Conservation (phyloP, 2,797 vertebrate genomes). For the Galaxias olidus region DNA sequence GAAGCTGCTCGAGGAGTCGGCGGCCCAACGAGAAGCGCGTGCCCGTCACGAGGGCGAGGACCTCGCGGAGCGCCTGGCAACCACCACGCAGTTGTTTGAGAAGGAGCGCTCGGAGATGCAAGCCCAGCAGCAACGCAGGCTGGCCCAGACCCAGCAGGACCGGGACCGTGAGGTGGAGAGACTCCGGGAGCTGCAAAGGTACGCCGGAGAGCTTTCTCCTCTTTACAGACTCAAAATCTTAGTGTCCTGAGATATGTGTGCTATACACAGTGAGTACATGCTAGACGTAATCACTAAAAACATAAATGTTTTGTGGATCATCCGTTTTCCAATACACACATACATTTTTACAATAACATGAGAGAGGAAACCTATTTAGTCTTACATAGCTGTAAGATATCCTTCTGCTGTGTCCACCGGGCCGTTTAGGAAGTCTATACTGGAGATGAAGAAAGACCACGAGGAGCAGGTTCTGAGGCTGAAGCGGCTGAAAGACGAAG, state of each 20-base stretch:
- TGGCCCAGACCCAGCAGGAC: slow-evolving; percentile 77
- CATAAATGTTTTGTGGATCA: too few species aligned
- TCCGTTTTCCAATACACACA: too few species aligned
- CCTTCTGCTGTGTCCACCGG: background rate
- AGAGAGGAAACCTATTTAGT: background rate
- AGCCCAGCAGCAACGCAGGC: slow-evolving; percentile 79
- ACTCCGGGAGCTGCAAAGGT: slow-evolving; percentile 87
- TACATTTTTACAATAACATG: too few species aligned
- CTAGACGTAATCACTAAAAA: too few species aligned
- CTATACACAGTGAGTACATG: too few species aligned
- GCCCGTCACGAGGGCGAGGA: slow-evolving; percentile 77
- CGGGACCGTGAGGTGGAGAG: slow-evolving; percentile 80
- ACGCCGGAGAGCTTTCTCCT: slow-evolving; percentile 7
- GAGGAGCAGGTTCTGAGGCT: slow-evolving; percentile 86
- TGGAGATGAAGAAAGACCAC: slow-evolving; percentile 87
- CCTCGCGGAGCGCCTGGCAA: slow-evolving; percentile 69
- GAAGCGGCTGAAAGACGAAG: slow-evolving; percentile 85
- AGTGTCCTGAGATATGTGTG: background rate
- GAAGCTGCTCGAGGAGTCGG: slow-evolving; percentile 81
- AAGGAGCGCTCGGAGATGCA: slow-evolving; percentile 76
- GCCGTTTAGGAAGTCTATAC: slow-evolving; percentile 77
- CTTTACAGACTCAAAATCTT: too few species aligned
- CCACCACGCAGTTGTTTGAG: slow-evolving; percentile 63
- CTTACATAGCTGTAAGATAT: background rate
- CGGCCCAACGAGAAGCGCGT: slow-evolving; percentile 74